phyloP scores from a whole-genome alignment of 2,797 vertebrate species.

The Muscicapa striata region DNA sequence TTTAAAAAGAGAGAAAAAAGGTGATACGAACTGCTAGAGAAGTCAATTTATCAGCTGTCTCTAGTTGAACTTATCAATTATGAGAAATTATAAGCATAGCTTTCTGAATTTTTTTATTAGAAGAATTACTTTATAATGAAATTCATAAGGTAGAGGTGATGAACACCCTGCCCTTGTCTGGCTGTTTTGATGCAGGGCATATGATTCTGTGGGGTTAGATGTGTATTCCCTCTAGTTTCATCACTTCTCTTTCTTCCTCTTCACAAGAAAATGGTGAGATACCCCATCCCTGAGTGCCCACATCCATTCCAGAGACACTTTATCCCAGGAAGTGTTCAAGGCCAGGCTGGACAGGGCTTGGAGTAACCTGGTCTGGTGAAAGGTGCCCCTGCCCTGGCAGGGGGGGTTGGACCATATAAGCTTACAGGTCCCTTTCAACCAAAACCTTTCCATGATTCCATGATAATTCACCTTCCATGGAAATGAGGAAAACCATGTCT shows the following conservation, averaged over 20 bases:
- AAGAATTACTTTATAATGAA: background rate
- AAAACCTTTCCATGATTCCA: background rate
- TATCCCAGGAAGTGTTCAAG: background rate
- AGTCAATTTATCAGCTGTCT: slow-evolving; percentile 21
- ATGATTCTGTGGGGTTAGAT: background rate
- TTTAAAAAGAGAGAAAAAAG: background rate
- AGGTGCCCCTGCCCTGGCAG: background rate
- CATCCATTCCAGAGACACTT: background rate
- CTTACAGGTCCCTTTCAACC: background rate
- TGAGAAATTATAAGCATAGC: background rate
- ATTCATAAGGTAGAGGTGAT: background rate
- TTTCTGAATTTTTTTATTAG: background rate
- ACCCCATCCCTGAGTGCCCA: background rate
- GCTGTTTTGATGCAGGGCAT: background rate
- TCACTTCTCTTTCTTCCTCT: background rate
- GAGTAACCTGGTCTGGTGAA: background rate
- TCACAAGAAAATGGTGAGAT: background rate
- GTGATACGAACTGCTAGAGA: background rate
- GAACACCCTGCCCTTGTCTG: background rate
- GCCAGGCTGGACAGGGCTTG: rapidly evolving
- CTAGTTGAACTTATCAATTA: background rate
- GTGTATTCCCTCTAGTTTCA: background rate
- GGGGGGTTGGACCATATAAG: background rate
- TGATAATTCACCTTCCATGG: background rate
- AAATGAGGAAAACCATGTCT: background rate